Evolutionary conservation across 1,140 invertebrate species (phyloP).

Genomic region (Marisa cornuarietis): DNA sequence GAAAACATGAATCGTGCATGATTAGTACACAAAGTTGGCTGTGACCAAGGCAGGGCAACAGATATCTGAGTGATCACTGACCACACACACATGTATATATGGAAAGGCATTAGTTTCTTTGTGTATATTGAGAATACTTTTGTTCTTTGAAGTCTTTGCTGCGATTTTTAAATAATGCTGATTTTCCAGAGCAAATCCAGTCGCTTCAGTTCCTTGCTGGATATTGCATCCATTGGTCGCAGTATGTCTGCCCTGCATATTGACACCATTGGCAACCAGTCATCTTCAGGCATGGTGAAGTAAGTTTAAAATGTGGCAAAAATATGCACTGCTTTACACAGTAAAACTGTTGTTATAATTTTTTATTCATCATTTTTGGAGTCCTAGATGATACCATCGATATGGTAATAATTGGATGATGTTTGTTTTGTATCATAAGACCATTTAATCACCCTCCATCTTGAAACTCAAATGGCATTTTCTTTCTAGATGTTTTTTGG

Average conservation of each 20-base stretch:
- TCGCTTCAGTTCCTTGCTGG: conserved; percentile 40
- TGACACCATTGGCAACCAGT: conserved; percentile 17
- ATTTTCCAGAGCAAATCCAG: conserved; percentile 35
- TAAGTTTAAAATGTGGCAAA: neutral
- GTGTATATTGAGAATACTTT: too few relatives aligned
- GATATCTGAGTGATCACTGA: too few relatives aligned
- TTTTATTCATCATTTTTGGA: neutral
- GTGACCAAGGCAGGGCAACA: too few relatives aligned
- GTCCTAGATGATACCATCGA: neutral
- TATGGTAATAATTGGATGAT: neutral
- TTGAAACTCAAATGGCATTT: neutral
- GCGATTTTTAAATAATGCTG: neutral
- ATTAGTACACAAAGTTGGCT: too few relatives aligned
- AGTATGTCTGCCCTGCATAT: conserved; percentile 32
- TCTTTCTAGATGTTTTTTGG: too few relatives aligned
- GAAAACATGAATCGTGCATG: too few relatives aligned
- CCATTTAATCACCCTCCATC: neutral
- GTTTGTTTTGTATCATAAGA: neutral
- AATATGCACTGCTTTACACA: neutral
- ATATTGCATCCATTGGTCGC: conserved; percentile 34
- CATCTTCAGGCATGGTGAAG: neutral
- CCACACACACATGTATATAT: too few relatives aligned
- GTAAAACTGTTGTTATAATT: conserved; percentile 3
- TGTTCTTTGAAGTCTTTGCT: too few relatives aligned
- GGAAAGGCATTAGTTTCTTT: too few relatives aligned